Conservation (phyloP, 2,113 vertebrate species). For the Prochilodus magdalenae region DNA sequence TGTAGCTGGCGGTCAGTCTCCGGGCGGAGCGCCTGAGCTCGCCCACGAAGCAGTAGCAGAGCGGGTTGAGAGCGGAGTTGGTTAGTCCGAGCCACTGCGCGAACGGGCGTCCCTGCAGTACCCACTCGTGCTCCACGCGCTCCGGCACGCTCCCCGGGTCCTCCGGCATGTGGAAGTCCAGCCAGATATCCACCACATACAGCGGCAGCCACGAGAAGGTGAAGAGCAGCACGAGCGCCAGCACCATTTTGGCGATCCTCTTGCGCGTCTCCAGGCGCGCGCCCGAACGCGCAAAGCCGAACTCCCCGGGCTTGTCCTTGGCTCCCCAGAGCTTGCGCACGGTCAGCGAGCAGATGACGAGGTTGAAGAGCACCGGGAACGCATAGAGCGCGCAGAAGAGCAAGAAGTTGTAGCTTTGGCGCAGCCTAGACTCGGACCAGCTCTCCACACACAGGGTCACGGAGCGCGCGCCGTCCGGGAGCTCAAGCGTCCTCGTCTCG, state of each 20-base stretch:
- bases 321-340: constrained; percentile 63
- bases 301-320: constrained; percentile 52
- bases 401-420: constrained; percentile 71
- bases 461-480: constrained; percentile 59
- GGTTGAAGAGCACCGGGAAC: constrained; percentile 72
- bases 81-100: constrained; percentile 74
- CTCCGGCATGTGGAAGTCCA: constrained; percentile 68
- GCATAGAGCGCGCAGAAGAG: constrained; percentile 71
- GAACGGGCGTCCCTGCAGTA: constrained; percentile 68
- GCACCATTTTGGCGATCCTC: constrained; percentile 73
- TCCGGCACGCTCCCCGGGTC: constrained; percentile 41
- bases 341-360: constrained; percentile 70
- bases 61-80: constrained; percentile 72
- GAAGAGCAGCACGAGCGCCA: constrained; percentile 71
- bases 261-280: constrained; percentile 66
- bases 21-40: constrained; percentile 71
- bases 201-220: constrained; percentile 72
- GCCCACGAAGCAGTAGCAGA: constrained; percentile 75
- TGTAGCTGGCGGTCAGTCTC: constrained; percentile 66
- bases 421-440: constrained; percentile 67
- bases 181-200: constrained; percentile 72
- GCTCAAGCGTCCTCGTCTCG: constrained; percentile 59
- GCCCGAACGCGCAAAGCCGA: constrained; percentile 40
- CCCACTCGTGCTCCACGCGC: constrained; percentile 63
- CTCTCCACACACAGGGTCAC: constrained; percentile 70